Evolutionary conservation across 2,888 invertebrate genomes (phyloP).

Genomic region (Cheilosia scutellata): DNA sequence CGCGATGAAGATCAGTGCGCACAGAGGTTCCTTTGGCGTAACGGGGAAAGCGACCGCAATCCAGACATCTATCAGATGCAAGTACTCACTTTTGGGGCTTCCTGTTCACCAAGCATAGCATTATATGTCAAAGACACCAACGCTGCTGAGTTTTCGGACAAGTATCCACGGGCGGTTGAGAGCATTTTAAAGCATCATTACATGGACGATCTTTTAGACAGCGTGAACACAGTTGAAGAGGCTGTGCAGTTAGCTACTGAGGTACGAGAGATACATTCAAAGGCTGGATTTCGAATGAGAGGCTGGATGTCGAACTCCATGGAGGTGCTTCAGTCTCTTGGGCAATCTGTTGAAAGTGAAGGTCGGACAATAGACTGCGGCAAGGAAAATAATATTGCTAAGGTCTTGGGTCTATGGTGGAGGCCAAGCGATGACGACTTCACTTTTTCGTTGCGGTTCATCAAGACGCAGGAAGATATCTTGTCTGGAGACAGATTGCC

Average conservation of each 20-base stretch:
- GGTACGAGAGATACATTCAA: not conserved
- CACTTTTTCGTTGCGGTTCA: not conserved
- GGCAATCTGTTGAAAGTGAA: not conserved
- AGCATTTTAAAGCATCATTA: constrained; percentile 6
- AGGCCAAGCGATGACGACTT: not conserved
- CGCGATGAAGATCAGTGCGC: constrained; percentile 12
- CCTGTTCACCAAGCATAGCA: constrained; percentile 9
- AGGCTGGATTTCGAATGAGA: not conserved
- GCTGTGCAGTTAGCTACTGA: not conserved
- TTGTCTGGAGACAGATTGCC: constrained; percentile 35
- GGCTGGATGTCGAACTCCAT: not conserved
- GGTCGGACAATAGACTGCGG: not conserved
- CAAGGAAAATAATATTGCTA: not conserved
- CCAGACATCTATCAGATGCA: constrained; percentile 52
- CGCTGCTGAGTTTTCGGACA: not conserved
- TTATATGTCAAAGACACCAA: constrained; percentile 1
- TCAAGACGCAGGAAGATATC: no score
- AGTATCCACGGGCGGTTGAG: constrained; percentile 7
- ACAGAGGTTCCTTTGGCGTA: constrained; percentile 77
- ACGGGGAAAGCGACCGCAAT: constrained; percentile 5
- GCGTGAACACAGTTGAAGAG: constrained; percentile 8
- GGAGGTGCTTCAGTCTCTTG: not conserved
- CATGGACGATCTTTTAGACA: constrained; percentile 12
- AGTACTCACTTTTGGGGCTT: constrained; percentile 1
- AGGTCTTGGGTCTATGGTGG: constrained; percentile 32